Evolutionary conservation across 2,888 invertebrate genomes (phyloP), one percentile per base, ranked within the genome.

Genomic region (Hypsopygia costalis): DNA sequence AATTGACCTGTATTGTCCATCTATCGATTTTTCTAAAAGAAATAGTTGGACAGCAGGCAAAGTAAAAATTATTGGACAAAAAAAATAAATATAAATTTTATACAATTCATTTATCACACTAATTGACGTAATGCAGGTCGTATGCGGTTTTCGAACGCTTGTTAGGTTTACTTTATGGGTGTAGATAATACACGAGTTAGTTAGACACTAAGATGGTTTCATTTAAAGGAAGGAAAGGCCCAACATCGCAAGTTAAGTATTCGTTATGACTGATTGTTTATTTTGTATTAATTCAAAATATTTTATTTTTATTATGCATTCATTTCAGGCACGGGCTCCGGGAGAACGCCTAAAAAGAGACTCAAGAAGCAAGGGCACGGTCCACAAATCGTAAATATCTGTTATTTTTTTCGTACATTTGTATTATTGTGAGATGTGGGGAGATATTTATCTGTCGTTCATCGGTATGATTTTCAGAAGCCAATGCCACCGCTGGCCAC

Each of bases 261-360:
- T 25, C 12, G 33, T 22, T 6, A 11, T 37, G 36, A 39, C 29
- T 47, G 41, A 31, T 34, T 47, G 31, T 34, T n/a, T 29, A 10
- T 1, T 5, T 20, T 34, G 2, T n/a, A 32, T 34, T 29, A 41
- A 28, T 35, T 44, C 41, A 40, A 36, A 25, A 21, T 36, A 32
- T 7, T 44, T 46, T 34, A 42, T 47, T 43, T 41, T 46, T 56
- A 47, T 81, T 16, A 16, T 16, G 16, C 4, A 4, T 16, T 16
- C 16, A 4, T 16, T 81, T 28, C 79, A 81, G 86, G 85, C 48
- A 69, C 78, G 16, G 78, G 71, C 31, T 63, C 75, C 11, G 78
- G 77, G 40, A 76, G 82, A 60, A 81, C 81, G 32, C 77, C 81
- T 9, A 87, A 87, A 69, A 87, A 87, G 71, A 87, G 87, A 71